Conservation (phyloP, 53 echinoderm and acorn worm genomes). For the Pentamera pediparva region DNA sequence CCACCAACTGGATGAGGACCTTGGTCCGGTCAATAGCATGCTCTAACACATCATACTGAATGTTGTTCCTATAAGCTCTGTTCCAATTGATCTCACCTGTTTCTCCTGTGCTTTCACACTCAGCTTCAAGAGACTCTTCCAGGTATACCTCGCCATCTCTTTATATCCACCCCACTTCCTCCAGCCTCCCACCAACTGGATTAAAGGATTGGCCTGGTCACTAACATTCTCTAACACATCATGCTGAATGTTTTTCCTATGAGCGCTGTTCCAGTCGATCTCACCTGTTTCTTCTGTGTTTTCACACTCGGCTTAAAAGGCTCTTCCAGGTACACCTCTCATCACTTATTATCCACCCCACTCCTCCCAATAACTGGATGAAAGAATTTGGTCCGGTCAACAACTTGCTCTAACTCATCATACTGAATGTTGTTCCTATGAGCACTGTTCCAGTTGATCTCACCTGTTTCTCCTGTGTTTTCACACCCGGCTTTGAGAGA, state of each 20-base stretch:
- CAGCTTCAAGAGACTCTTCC: constrained; percentile 61
- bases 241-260: too few relatives aligned
- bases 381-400: constrained; percentile 80
- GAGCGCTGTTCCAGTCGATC: too few relatives aligned
- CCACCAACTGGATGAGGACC: constrained; percentile 79
- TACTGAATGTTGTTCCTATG: too few relatives aligned
- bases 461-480: constrained; percentile 82
- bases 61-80: constrained; percentile 1
- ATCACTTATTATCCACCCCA: constrained; percentile 83
- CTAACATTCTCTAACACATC: constrained; percentile 70
- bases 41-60: too few relatives aligned
- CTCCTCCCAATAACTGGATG: constrained; percentile 84
- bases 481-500: constrained; percentile 73
- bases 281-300: constrained; percentile 77
- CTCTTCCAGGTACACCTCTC: constrained; percentile 69
- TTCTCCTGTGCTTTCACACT: constrained; percentile 66
- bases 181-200: constrained; percentile 82
- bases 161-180: constrained; percentile 75
- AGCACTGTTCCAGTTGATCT: constrained; percentile 3
- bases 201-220: constrained; percentile 70
- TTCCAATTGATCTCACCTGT: too few relatives aligned
- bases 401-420: constrained; percentile 79
- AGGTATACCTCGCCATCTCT: constrained; percentile 70
- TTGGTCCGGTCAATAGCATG: constrained; percentile 64
- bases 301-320: constrained; percentile 68